Evolutionary conservation across 2,888 invertebrate species (phyloP), one percentile per base, ranked within the genome.

Genomic region (Fragum fragum): DNA sequence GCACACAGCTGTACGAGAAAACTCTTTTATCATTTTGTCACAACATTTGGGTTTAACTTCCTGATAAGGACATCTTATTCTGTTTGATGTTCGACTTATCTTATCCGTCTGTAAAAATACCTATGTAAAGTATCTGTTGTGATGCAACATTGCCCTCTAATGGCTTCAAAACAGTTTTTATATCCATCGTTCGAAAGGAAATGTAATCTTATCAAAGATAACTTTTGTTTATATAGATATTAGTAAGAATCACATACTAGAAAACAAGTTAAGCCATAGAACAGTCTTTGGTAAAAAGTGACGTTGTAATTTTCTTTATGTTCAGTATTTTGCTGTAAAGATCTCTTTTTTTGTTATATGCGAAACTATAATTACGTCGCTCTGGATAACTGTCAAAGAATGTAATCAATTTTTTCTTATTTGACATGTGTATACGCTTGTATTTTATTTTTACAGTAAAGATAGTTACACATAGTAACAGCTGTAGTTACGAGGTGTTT

Each of bases 81-180:
- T 21, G 66, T 66, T 66, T 66, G 66, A 66, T 36, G 39, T 42
- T 42, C 36, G 42, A 23, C 36, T 66, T 66, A 66, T 39, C 66
- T 66, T 66, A 66, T 66, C 66, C 42, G 66, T 21, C 66, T 23
- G 23, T 66, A 42, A 66, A 66, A 66, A 66, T 36, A 42, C 23
- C 21, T 36, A 6, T 11, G 16, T 36, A 14, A 11, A 18, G 63
- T 29, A 16, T 32, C n/a, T 32, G 3, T 36, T 5, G 18, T 57
- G 57, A 57, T 23, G 57, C 23, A 26, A 28, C 36, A 63, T 59
- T 7, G 32, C 3, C 66, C 32, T 29, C 7, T 7, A 11, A 36
- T 66, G 66, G 66, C 66, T 21, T 66, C 66, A 1, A 21, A 9
- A 9, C 5, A 23, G 66, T 39, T 66, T 66, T 66, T 16, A 39